Conservation (phyloP, 1,140 invertebrate genomes). For the Gryllus bimaculatus region DNA sequence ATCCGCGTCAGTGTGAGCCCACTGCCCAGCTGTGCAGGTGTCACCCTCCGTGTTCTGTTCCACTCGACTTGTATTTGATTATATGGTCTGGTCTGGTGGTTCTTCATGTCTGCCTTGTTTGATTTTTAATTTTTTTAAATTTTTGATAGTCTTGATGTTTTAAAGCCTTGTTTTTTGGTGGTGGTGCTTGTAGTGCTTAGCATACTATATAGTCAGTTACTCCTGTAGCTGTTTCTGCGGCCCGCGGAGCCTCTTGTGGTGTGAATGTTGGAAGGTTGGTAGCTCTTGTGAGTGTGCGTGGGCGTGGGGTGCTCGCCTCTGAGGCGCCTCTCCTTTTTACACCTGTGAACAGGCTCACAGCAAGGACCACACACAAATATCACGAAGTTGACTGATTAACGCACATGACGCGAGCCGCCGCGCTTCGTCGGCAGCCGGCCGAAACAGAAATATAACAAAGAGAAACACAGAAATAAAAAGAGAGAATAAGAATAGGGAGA, state of each 20-base stretch:
- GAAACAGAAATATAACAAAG: neutral
- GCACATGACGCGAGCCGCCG: neutral
- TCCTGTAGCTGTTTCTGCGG: neutral
- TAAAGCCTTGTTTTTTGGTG: neutral
- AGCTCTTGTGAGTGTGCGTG: conserved; percentile 2
- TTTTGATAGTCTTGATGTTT: neutral
- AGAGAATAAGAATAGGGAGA: neutral
- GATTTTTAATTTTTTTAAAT: neutral
- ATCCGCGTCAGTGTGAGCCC: neutral
- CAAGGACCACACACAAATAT: neutral
- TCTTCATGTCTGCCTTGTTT: neutral
- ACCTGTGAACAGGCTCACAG: neutral
- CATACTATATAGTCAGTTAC: conserved; percentile 1
- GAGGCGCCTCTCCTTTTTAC: neutral
- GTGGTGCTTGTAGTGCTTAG: neutral
- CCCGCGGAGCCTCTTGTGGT: neutral
- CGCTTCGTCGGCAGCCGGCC: neutral
- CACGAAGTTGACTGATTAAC: neutral
- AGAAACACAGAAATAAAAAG: neutral
- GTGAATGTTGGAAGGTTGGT: conserved; percentile 1
- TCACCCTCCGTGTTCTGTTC: conserved; percentile 1
- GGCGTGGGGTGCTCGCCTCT: neutral
- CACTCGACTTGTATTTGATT: neutral
- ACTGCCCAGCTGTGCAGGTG: neutral
- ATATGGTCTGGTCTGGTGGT: neutral